Percentiles rank a stretch among this genome's conserved stretches.
These are phyloP conservation scores for Galeopsomyia nigrocyanea DNA, from an alignment of 2,888 invertebrate genomes.

Conservation along the genomic window DNA sequence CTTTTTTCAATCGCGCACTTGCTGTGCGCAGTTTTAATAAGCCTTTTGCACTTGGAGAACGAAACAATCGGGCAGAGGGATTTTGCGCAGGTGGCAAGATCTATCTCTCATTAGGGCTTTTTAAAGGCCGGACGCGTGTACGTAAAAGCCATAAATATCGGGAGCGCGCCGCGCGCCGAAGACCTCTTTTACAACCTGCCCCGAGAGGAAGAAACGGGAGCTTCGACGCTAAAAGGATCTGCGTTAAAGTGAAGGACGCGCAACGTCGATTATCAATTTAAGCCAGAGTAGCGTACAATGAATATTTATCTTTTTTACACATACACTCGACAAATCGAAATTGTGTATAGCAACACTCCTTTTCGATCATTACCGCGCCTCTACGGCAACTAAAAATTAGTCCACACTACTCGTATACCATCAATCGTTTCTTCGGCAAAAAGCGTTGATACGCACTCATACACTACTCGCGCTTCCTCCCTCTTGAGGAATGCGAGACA, in stretches of 20 bases:
- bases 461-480: neutral
- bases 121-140: conserved; percentile 37
- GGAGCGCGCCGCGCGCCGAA: neutral
- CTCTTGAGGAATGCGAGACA: conserved; percentile 17
- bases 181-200: neutral
- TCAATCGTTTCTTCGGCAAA: neutral
- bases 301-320: conserved; percentile 32
- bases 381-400: too few species aligned
- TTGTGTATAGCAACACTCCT: too few species aligned
- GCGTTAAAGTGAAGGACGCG: too few species aligned
- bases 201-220: conserved; percentile 4
- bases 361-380: too few species aligned
- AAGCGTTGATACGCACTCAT: neutral
- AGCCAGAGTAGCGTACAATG: neutral
- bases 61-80: too few species aligned
- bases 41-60: too few species aligned
- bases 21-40: too few species aligned
- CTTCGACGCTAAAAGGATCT: too few species aligned
- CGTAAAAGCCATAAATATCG: conserved; percentile 36
- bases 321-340: neutral
- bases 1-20: too few species aligned
- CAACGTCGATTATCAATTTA: too few species aligned
- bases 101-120: conserved; percentile 46
- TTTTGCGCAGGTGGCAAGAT: conserved; percentile 24
- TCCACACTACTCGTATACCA: neutral